Evolutionary conservation across 2,113 vertebrate species (phyloP), one percentile per base, ranked within the genome.

Genomic region (Puntigrus tetrazona): DNA sequence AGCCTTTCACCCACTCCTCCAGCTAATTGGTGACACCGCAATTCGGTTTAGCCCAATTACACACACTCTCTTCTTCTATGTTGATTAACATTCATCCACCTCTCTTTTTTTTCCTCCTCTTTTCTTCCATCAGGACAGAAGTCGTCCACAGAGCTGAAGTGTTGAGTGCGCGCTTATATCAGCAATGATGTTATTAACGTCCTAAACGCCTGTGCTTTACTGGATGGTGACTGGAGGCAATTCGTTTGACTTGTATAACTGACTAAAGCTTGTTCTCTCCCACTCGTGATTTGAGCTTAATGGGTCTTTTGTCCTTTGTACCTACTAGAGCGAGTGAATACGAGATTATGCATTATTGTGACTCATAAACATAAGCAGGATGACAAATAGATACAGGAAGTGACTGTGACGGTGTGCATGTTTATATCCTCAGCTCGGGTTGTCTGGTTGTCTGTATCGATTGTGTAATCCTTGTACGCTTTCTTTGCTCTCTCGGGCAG

Each of bases 81-180:
- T 87, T 89, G 91, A 92, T 93, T 93, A 92, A 89, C 89, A 90
- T 91, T 92, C 90, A 88, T 74, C 83, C 88, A 36, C 38, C 81
- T 34, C 36, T 83, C 76, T 45, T 38, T 63, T 45, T 70, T 84
- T 63, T 57, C 65, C 27, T 85, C 43, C 5, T 65, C 20, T 57
- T 59, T n/a, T 25, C 84, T 86, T 36, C 72, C 55, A 80, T 81
- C 8, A 27, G 83, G 59, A 74, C 86, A 55, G 31, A 67, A 78
- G 38, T 36, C 13, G 36, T 85, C 70, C 41, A 29, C 50, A 11
- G 29, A 47, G 74, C 74, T 78, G 77, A 87, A 76, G 70, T 36
- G 25, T 59, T 84, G 70, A 83, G 9, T 80, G 70, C 27, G 18
- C 20, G 22, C 41, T 77, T 18, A 59, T 74, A 72, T 29, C 79